phyloP scores from a whole-genome alignment of 2,113 vertebrate genomes.

The Morphnarchus princeps region DNA sequence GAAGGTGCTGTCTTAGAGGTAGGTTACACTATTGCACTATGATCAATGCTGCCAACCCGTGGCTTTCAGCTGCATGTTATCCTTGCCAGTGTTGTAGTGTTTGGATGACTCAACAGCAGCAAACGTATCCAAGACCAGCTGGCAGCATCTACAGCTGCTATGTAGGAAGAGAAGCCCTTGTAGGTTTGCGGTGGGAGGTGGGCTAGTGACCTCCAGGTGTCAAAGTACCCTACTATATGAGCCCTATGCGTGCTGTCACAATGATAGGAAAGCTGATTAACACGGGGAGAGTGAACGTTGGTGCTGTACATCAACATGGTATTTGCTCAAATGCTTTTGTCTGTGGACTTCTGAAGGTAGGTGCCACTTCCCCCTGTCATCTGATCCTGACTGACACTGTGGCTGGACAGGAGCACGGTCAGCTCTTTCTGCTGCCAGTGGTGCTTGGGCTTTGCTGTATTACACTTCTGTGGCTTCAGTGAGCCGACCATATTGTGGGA shows the following conservation, averaged over 20 bases:
- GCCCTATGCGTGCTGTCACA: neutral
- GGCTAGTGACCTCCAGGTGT: neutral
- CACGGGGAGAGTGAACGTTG: no score
- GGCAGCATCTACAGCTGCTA: neutral
- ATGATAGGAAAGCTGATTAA: neutral
- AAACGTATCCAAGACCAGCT: neutral
- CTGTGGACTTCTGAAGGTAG: neutral
- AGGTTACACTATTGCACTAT: neutral
- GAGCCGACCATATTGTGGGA: rapidly evolving
- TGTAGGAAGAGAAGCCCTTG: neutral
- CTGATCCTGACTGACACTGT: neutral
- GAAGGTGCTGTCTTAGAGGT: neutral
- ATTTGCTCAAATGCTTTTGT: neutral
- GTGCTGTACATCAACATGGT: neutral
- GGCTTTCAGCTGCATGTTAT: neutral
- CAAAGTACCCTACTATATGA: neutral
- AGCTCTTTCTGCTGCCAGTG: neutral
- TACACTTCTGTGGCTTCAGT: neutral
- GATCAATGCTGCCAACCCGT: neutral
- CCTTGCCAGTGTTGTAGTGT: neutral
- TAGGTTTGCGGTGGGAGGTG: neutral
- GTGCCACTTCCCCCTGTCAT: neutral
- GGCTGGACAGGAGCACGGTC: neutral
- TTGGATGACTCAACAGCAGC: neutral
- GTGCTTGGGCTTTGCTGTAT: neutral